Conservation (phyloP, 1,140 invertebrate genomes). For the Drosophila lacertosa region DNA sequence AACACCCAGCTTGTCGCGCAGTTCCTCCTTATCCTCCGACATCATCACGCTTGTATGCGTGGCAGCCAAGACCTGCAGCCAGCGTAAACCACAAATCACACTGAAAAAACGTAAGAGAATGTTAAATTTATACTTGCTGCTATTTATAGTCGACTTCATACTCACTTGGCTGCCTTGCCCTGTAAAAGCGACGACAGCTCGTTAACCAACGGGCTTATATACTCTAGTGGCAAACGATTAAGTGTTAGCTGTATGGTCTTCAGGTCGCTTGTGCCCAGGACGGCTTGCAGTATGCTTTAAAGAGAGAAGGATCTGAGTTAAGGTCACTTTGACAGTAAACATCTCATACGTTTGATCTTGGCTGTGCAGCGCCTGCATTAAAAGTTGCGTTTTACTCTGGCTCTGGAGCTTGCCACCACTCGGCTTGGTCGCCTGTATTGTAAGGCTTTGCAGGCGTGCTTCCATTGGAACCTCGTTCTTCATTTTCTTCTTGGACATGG, state of each 20-base stretch:
- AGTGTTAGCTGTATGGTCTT: slow-evolving; percentile 87
- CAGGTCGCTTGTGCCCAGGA: slow-evolving; percentile 86
- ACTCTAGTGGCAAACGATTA: slow-evolving; percentile 87
- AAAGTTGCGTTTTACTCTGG: slow-evolving; percentile 89
- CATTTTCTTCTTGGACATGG: slow-evolving; percentile 84
- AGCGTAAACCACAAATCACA: slow-evolving; percentile 86
- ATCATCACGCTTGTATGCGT: slow-evolving; percentile 87
- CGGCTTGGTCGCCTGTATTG: slow-evolving; percentile 83
- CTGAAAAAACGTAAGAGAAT: slow-evolving; percentile 78
- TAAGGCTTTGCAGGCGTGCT: slow-evolving; percentile 89
- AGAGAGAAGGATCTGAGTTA: neutral
- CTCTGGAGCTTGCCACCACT: slow-evolving; percentile 84
- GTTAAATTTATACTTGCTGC: neutral
- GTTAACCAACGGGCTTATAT: slow-evolving; percentile 86
- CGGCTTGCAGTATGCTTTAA: slow-evolving; percentile 85
- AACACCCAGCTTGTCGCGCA: slow-evolving; percentile 85
- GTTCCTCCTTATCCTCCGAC: slow-evolving; percentile 72
- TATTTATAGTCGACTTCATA: slow-evolving; percentile 11
- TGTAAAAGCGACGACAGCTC: slow-evolving; percentile 87
- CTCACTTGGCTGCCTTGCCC: slow-evolving; percentile 87
- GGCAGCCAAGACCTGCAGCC: slow-evolving; percentile 86
- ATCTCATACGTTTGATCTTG: slow-evolving; percentile 87
- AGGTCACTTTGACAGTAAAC: no score
- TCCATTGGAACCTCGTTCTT: slow-evolving; percentile 90
- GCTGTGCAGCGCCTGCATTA: slow-evolving; percentile 91